Evolutionary conservation across 2,797 vertebrate species (phyloP).

Genomic region (Danio jaintianensis): DNA sequence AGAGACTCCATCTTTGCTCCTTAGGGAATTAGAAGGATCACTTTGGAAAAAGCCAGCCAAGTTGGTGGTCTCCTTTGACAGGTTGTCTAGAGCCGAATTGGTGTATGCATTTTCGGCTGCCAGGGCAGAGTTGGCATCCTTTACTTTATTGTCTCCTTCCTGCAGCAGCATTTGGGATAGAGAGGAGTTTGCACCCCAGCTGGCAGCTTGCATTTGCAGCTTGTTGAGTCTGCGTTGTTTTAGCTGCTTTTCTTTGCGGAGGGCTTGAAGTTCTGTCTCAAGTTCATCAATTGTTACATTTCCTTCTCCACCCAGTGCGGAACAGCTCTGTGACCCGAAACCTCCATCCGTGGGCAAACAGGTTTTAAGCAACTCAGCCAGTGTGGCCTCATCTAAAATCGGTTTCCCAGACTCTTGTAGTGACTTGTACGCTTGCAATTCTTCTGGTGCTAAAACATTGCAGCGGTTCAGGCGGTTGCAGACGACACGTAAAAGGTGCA

Average conservation of each 20-base stretch:
- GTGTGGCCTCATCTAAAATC: slow-evolving; percentile 82
- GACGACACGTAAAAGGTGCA: slow-evolving; percentile 87
- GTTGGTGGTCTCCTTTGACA: slow-evolving; percentile 75
- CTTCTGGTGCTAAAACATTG: slow-evolving; percentile 80
- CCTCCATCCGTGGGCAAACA: slow-evolving; percentile 68
- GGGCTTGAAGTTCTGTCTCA: slow-evolving; percentile 82
- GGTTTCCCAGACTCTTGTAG: slow-evolving; percentile 80
- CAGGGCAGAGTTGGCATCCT: slow-evolving; percentile 73
- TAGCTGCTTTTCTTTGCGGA: slow-evolving; percentile 81
- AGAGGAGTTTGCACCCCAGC: slow-evolving; percentile 72
- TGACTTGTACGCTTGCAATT: slow-evolving; percentile 77
- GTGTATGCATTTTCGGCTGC: slow-evolving; percentile 77
- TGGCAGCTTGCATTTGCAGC: slow-evolving; percentile 78
- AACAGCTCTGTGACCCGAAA: slow-evolving; percentile 32
- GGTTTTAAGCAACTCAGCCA: slow-evolving; percentile 86
- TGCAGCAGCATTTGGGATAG: slow-evolving; percentile 72
- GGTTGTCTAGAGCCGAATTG: slow-evolving; percentile 77
- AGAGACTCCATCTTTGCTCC: slow-evolving; percentile 54
- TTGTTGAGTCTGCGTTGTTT: slow-evolving; percentile 82
- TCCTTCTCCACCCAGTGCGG: slow-evolving; percentile 54
- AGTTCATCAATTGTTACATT: slow-evolving; percentile 77
- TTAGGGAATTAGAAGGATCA: slow-evolving; percentile 39
- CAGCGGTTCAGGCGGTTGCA: slow-evolving; percentile 82
- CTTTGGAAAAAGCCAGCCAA: slow-evolving; percentile 75
- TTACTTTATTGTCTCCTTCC: slow-evolving; percentile 71